Evolutionary conservation across 2,888 invertebrate genomes (phyloP), one percentile per base, ranked within the genome.

Genomic region (Meteorus cinctellus): DNA sequence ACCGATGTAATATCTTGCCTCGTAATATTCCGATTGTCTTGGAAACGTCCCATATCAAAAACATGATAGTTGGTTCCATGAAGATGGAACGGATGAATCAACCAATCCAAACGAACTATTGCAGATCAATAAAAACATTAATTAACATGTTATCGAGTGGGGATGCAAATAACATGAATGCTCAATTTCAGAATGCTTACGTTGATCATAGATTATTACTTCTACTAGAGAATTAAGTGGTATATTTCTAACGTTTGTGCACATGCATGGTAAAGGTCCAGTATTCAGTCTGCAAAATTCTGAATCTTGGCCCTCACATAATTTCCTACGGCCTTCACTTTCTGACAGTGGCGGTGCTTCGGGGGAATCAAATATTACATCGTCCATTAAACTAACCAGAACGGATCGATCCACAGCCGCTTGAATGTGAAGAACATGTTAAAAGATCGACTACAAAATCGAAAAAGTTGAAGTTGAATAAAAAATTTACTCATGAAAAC

Each of bases 21-120:
- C 91, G 95, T 95, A 34, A 95, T 95, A 86, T 94, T 95, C 85
- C 92, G 92, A 1, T 45, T 63, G 89, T 95, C 95, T 29, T 95
- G 94, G 29, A 95, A 95, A 77, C 96, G 92, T 74, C 96, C 96
- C 90, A 96, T 96, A 91, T 96, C 96, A 83, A 96, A 93, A 68
- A 96, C 95, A 88, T 94, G 94, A 91, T 93, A 96, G 45, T 94
- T 91, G 86, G 95, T 94, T 77, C 96, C 96, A 91, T 96, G 96
- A 87, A 96, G 92, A 91, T 96, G 96, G 94, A 96, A 96, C 80
- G 96, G 96, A 92, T 96, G 96, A 86, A 95, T 95, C 88, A 96
- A 91, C 90, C 95, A 95, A 59, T 94, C 94, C 90, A 95, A 94
- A 94, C 95, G 95, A 82, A 95, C 95, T 96, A 91, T 70, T 82